These are phyloP conservation scores for Cepaea nemoralis DNA, from an alignment of 1,140 invertebrate species.

Conservation along the genomic window DNA sequence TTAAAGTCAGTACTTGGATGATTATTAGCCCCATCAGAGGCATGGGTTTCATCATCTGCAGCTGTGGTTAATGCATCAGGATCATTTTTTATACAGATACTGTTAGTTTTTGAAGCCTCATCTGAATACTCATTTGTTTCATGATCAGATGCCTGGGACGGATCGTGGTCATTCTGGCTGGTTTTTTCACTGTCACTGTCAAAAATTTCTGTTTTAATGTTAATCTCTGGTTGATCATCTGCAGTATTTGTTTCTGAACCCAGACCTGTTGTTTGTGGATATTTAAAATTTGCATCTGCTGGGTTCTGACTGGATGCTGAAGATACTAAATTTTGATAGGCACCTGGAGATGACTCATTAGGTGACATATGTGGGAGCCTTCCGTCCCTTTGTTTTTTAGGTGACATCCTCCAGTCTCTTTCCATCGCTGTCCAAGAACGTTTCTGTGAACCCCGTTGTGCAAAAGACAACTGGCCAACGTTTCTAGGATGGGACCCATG, in stretches of 20 bases:
- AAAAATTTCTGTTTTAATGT: slow-evolving; percentile 20
- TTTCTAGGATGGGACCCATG: background rate
- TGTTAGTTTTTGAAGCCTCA: background rate
- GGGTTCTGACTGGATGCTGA: background rate
- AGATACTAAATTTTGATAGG: background rate
- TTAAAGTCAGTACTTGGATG: slow-evolving; percentile 11
- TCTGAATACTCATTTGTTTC: background rate
- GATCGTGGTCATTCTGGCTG: background rate
- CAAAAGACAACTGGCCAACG: slow-evolving; percentile 16
- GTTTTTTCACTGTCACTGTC: slow-evolving; percentile 18
- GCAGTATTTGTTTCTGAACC: background rate
- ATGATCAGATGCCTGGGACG: background rate
- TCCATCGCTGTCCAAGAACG: slow-evolving; percentile 26
- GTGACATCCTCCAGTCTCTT: slow-evolving; percentile 34
- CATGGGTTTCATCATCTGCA: background rate
- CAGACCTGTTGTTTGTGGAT: background rate
- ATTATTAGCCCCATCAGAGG: background rate
- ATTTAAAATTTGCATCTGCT: slow-evolving; percentile 24
- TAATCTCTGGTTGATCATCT: background rate
- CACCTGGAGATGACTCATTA: background rate
- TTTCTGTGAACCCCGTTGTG: slow-evolving; percentile 27
- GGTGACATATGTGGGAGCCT: background rate
- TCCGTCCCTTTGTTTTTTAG: slow-evolving; percentile 18
- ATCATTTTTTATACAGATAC: slow-evolving; percentile 15
- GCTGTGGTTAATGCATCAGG: slow-evolving; percentile 4